Conservation (phyloP, 2,113 vertebrate genomes). For the Labeo rohita region DNA sequence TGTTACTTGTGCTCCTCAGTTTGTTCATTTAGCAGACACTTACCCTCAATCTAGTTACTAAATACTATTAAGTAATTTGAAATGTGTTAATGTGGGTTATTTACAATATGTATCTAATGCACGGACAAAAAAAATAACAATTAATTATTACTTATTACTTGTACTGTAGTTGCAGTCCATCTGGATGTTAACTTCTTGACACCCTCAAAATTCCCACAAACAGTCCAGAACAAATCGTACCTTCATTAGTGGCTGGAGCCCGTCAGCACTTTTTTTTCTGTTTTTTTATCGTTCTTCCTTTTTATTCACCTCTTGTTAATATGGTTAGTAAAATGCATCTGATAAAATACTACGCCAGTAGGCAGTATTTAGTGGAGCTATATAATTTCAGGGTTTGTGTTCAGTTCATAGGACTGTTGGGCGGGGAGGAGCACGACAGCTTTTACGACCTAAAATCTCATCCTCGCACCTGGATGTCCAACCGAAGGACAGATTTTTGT, state of each 20-base stretch:
- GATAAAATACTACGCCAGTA: constrained; percentile 50
- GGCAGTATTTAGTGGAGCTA: constrained; percentile 32
- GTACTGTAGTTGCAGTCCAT: constrained; percentile 34
- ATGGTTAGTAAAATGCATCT: constrained; percentile 52
- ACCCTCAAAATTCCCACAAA: constrained; percentile 39
- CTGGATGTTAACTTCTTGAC: constrained; percentile 49
- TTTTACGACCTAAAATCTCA: constrained; percentile 36
- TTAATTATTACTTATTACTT: constrained; percentile 32
- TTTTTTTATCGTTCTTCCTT: constrained; percentile 49
- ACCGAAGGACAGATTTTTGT: constrained; percentile 16
- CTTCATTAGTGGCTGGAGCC: constrained; percentile 59
- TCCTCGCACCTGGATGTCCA: constrained; percentile 54
- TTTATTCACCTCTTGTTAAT: constrained; percentile 54
- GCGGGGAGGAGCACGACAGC: background rate
- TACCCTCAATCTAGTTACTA: background rate
- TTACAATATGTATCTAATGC: background rate
- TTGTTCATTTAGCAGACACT: background rate
- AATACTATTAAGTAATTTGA: background rate
- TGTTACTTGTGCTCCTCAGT: background rate
- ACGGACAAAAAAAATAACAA: background rate
- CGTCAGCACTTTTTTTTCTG: constrained; percentile 9
- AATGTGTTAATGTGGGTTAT: background rate
- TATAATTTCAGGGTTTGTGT: background rate
- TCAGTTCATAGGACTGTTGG: constrained; percentile 17
- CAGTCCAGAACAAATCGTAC: constrained; percentile 51